A percentile compares a stretch with the other conserved stretches of the same genome.
phyloP scores from a whole-genome alignment of 2,113 vertebrate species.

The Rhadina sibilatrix region DNA sequence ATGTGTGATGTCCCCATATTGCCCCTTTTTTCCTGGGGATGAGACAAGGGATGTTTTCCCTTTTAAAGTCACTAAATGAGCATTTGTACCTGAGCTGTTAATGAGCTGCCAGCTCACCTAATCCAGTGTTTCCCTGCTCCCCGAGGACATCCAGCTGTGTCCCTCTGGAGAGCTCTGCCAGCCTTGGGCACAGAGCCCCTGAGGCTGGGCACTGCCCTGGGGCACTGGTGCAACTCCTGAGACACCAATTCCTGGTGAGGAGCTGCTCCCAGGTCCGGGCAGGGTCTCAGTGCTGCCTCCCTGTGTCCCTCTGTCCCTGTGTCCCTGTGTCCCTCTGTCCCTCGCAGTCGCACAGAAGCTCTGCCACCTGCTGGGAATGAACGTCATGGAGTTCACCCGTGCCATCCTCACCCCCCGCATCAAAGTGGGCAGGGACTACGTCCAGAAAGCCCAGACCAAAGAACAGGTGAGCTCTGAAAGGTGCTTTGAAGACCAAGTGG shows the following conservation, averaged over 20 bases:
- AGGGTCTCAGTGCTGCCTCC: background rate
- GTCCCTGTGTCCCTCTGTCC: background rate
- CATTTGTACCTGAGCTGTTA: fast-evolving
- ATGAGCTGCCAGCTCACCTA: background rate
- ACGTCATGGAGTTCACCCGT: conserved; percentile 97
- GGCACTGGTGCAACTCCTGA: background rate
- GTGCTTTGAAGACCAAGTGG: background rate
- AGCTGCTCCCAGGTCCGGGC: background rate
- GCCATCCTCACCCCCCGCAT: conserved; percentile 96
- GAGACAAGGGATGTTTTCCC: background rate
- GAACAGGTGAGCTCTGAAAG: conserved; percentile 83
- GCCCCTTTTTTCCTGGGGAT: background rate
- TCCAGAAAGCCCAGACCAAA: conserved; percentile 99
- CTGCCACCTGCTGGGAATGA: conserved; percentile 95
- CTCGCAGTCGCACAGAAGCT: conserved; percentile 92
- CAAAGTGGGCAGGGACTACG: conserved; percentile 97
- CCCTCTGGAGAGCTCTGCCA: fast-evolving
- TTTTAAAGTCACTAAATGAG: background rate
- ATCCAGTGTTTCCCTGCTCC: background rate
- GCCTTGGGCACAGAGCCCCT: background rate
- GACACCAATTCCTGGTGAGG: background rate
- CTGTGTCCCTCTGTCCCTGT: background rate
- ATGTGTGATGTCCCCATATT: background rate
- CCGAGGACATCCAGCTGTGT: background rate
- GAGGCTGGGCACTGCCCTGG: background rate